Percentiles rank a stretch among this genome's conserved stretches.
These are phyloP conservation scores for Trissonchulus latispiculum DNA, from an alignment of 2,888 invertebrate species.

Conservation along the genomic window DNA sequence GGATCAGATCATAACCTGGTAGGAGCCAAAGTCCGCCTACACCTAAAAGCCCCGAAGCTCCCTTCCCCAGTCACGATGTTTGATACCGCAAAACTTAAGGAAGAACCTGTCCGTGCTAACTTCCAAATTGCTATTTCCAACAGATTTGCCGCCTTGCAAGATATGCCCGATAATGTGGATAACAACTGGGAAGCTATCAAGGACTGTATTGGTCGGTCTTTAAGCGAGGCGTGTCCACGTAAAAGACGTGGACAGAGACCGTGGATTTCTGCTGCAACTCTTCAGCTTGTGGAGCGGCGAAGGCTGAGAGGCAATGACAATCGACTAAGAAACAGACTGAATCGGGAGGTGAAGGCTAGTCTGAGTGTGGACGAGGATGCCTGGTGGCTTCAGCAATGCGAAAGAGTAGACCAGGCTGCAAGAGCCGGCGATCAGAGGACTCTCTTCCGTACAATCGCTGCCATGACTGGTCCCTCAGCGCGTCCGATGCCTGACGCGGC, in stretches of 20 bases:
- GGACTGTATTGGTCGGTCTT: not conserved
- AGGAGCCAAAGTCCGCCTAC: not conserved
- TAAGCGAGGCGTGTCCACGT: not conserved
- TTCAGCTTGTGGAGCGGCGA: not conserved
- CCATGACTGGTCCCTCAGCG: not conserved
- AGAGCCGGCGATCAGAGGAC: not conserved
- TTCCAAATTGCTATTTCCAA: not conserved
- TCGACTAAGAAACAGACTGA: not conserved
- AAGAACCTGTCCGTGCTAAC: not conserved
- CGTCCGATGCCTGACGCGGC: not conserved
- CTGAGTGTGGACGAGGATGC: no score
- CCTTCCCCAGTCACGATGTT: not conserved
- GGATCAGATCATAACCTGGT: not conserved
- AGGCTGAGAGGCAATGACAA: not conserved
- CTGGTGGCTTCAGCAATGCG: not conserved
- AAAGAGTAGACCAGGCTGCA: not conserved
- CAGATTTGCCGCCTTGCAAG: not conserved
- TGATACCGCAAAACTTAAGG: not conserved
- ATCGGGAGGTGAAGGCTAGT: no score
- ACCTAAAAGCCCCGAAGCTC: not conserved
- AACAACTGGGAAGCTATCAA: not conserved
- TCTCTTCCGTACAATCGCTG: not conserved
- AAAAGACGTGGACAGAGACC: not conserved
- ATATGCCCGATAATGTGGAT: not conserved
- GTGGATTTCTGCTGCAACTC: not conserved